phyloP scores from a whole-genome alignment of 92 coral and sea anemone species.

The Pocillopora meandrina region DNA sequence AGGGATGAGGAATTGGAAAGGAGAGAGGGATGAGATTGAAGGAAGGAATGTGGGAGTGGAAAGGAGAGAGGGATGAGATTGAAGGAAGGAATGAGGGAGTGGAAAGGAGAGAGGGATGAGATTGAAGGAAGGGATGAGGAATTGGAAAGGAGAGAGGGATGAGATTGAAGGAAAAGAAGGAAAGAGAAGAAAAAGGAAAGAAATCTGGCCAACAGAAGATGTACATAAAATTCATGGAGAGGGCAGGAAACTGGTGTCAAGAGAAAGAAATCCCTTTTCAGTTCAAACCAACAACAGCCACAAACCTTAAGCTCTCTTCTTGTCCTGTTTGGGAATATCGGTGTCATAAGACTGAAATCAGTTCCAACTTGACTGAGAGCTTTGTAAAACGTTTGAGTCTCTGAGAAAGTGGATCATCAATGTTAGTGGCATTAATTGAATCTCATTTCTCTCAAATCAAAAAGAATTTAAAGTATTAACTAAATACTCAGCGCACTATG shows the following conservation, averaged over 20 bases:
- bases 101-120: neutral
- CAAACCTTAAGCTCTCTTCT: conserved; percentile 88
- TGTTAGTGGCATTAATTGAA: neutral
- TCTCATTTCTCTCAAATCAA: neutral
- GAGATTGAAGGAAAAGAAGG: neutral
- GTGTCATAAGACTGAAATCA: conserved; percentile 87
- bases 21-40: too few species aligned
- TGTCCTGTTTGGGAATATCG: conserved; percentile 79
- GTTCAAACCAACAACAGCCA: neutral
- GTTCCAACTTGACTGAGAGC: conserved; percentile 96
- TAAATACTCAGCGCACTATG: too few species aligned
- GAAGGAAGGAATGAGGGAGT: neutral
- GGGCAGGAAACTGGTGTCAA: neutral
- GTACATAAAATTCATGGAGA: neutral
- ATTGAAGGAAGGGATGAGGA: too few species aligned
- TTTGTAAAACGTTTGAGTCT: conserved; percentile 87
- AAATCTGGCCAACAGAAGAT: neutral
- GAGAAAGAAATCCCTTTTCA: neutral
- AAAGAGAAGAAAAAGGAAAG: neutral
- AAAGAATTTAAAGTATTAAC: too few species aligned
- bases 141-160: neutral
- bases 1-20: too few species aligned
- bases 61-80: neutral
- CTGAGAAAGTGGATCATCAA: conserved; percentile 29
- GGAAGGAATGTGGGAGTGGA: neutral